Evolutionary conservation across 2,797 vertebrate genomes (phyloP), one percentile per base, ranked within the genome.

Genomic region (Pygocentrus nattereri): DNA sequence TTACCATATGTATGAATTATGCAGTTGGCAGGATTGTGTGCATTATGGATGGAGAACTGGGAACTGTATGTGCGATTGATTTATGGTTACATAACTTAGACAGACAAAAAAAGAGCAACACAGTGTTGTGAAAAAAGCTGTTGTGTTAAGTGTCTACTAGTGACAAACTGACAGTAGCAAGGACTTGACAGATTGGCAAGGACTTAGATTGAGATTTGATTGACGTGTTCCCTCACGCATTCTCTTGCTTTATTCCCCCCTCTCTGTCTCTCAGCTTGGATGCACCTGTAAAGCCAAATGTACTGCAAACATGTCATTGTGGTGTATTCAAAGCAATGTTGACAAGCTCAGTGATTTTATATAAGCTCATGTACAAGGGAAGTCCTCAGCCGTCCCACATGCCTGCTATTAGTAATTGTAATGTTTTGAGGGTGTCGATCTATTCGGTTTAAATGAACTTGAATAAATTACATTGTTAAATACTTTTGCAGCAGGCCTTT

Each of bases 181-280:
- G 12, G 52, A 59, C 23, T 13, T 62, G 27, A 62, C 62, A 71
- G 47, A n/a, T n/a, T 11, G 52, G 44, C 25, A 6, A 71, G 47
- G 44, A 71, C 69, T 23, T 50, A 52, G 16, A 52, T 18, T 2
- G 2, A 31, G 16, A 52, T 38, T 34, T 69, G 47, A 71, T 50
- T 52, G 69, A 52, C 47, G 31, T 52, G 23, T 69, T 61, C 50
- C 21, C 56, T 61, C 56, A 27, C 10, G 12, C 41, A 30, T 56
- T 61, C 5, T 49, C 77, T 38, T 16, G 30, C 67, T 62, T 13
- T 62, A 18, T 61, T 19, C 73, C 11, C 21, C 21, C 80, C 34
- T 27, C 54, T 72, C 78, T 80, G 23, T 80, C 56, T 62, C 44
- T 68, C 65, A 23, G 62, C 31, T 65, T 23, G 41, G 19, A 38